Base-by-base conservation (phyloP, 2,888 invertebrate genomes). In the Noctua janthina region DNA sequence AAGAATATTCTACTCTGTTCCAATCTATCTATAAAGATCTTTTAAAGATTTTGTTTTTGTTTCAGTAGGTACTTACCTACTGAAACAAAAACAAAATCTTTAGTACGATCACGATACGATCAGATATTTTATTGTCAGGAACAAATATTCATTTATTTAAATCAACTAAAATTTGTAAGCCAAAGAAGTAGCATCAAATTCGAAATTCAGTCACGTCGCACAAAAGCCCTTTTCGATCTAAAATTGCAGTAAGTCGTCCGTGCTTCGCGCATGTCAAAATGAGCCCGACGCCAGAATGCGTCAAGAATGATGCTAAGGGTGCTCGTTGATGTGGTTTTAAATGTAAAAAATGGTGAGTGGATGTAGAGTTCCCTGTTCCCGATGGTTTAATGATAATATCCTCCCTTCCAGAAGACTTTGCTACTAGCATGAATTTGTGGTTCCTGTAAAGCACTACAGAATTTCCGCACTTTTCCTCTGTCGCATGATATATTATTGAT, bases 221-320 rank as follows among this genome's bases (percentile, higher is more conserved):
- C 90, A 87, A 89, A 92, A 78, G 92, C 81, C 90, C 90, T 94
- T 94, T 88, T 86, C 77, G 77, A 83, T 67, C 51, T 74, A 80
- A 78, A 81, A 72, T 76, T 74, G 29, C 51, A 78, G 75, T 84
- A 74, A 85, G 84, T 81, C 87, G 84, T 82, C 88, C 81, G 91
- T 75, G 88, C 84, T 93, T 85, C 93, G 95, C 95, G 95, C 95
- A 95, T 94, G 95, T 85, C 94, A 83, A 91, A 90, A 93, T 82
- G 81, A 84, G 79, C 84, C 88, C 91, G 87, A 91, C 90, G 91
- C 91, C 91, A 88, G 91, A 94, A 94, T 95, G 95, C 95, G 95
- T 92, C 95, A 94, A 92, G 91, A 91, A 92, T 92, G 91, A 93
- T 92, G 87, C 90, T 90, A 93, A 93, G 92, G 91, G 90, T 89